Base-by-base conservation (phyloP, 1,140 invertebrate genomes). In the Dermatophagoides farinae region DNA sequence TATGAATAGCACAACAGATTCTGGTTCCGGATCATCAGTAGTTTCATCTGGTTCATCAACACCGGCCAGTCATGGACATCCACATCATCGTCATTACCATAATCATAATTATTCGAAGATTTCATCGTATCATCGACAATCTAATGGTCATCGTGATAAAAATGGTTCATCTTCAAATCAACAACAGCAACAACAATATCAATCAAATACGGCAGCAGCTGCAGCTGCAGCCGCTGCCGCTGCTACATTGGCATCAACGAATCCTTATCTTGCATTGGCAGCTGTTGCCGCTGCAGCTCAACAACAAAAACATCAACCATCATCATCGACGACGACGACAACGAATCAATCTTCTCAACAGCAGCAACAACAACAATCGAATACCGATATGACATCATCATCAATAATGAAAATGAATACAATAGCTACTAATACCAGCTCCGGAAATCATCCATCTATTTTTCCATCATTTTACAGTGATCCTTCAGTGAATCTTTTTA, bases 281-380 rank as follows among this genome's bases (percentile, higher is more conserved):
- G 61, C 61, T n/a, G 61, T 49, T 5, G 61, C 58, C 4, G 58
- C 58, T 52, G 58, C 58, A 20, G 44, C 23, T 20, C 61, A 58
- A 18, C 52, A 60, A 43, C 58, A 60, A 40, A 12, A 31, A 16
- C 58, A 58, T n/a, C 57, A 58, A 60, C 58, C 31, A 57, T 18
- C 18, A 50, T 18, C 18, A n/a, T n/a, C n/a, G n/a, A n/a, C n/a
- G n/a, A n/a, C n/a, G n/a, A n/a, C n/a, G n/a, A n/a, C n/a, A 6
- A 20, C 47, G 22, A 50, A 14, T 5, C 11, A 5, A 50, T 25
- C 47, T 2, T 50, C 20, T 43, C 12, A 43, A 43, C n/a, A 50
- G 20, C n/a, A 50, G 12, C 47, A 50, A 50, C 12, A 1, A 18
- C 20, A 1, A 20, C 47, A 50, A 5, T 12, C 2, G 5, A 50